Evolutionary conservation across 2,797 vertebrate genomes (phyloP).

Genomic region (Corythornis leucogaster): DNA sequence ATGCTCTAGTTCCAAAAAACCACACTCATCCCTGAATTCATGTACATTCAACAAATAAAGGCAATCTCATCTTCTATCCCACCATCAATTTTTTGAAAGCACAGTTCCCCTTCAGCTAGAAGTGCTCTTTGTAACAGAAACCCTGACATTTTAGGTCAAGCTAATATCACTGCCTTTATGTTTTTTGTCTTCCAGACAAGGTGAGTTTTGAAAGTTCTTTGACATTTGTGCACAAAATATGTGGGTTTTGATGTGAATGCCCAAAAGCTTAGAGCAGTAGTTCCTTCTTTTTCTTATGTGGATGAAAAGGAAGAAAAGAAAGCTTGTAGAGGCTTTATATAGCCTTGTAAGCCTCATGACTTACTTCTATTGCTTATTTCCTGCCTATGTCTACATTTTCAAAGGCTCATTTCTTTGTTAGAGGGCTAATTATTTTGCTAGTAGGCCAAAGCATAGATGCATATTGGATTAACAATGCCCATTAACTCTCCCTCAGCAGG

Average conservation of each 20-base stretch:
- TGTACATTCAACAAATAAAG: slow-evolving; percentile 48
- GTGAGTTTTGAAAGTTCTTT: slow-evolving; percentile 29
- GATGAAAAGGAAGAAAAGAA: slow-evolving; percentile 34
- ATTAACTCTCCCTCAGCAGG: slow-evolving; percentile 21
- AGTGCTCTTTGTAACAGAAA: slow-evolving; percentile 77
- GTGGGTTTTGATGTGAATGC: neutral
- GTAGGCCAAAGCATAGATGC: slow-evolving; percentile 4
- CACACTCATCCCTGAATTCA: slow-evolving; percentile 62
- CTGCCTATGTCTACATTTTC: slow-evolving; percentile 13
- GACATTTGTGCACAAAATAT: neutral
- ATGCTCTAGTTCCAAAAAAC: slow-evolving; percentile 56
- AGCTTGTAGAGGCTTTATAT: neutral
- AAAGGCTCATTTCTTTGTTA: slow-evolving; percentile 19
- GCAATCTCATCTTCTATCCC: slow-evolving; percentile 60
- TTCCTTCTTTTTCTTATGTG: neutral
- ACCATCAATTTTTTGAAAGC: slow-evolving; percentile 73
- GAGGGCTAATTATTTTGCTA: slow-evolving; percentile 33
- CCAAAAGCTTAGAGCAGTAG: neutral
- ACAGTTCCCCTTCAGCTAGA: slow-evolving; percentile 57
- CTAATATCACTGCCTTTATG: slow-evolving; percentile 61
- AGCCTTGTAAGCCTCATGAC: neutral
- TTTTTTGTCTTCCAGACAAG: slow-evolving; percentile 63
- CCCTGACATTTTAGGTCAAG: slow-evolving; percentile 75
- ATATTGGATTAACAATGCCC: slow-evolving; percentile 29
- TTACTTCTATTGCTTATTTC: slow-evolving; percentile 38